These are phyloP conservation scores for Acanthornis magna DNA, from an alignment of 2,797 vertebrate species.

Conservation along the genomic window DNA sequence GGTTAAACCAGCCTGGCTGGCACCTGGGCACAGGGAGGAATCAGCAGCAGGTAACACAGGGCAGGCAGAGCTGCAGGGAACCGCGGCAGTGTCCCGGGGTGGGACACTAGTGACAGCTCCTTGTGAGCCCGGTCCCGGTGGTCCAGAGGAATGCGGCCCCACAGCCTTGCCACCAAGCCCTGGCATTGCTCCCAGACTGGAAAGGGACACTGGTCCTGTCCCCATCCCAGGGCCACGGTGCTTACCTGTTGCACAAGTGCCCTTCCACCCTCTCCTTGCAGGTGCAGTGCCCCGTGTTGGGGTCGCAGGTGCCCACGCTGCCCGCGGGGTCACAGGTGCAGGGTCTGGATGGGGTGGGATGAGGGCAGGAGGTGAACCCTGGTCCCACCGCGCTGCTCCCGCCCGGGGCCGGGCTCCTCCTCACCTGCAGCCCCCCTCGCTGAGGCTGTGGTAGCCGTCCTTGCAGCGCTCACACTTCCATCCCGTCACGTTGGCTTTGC, in stretches of 20 bases:
- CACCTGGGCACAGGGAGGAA: conserved; percentile 76
- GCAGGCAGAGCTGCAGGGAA: background rate
- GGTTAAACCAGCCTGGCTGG: conserved; percentile 86
- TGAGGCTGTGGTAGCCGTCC: conserved; percentile 87
- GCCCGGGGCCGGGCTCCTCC: background rate
- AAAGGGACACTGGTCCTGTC: background rate
- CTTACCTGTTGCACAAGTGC: conserved; percentile 85
- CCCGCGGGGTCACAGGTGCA: conserved; percentile 82
- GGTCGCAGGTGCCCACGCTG: conserved; percentile 81
- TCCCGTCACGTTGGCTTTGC: conserved; percentile 82
- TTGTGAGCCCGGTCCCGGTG: background rate
- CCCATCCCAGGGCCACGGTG: fast-evolving
- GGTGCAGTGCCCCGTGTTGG: conserved; percentile 81
- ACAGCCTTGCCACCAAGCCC: too few species aligned
- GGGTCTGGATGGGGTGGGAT: conserved; percentile 66
- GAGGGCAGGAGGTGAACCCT: background rate
- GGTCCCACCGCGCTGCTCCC: fast-evolving
- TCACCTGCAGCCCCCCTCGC: conserved; percentile 88
- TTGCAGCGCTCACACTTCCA: conserved; percentile 89
- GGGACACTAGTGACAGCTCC: background rate
- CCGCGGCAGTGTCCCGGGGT: too few species aligned
- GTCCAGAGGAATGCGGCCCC: background rate
- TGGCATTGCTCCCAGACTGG: background rate
- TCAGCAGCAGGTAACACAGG: background rate
- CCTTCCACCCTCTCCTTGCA: conserved; percentile 90